phyloP scores from a whole-genome alignment of 2,888 invertebrate species.

The Pasiphila rectangulata region DNA sequence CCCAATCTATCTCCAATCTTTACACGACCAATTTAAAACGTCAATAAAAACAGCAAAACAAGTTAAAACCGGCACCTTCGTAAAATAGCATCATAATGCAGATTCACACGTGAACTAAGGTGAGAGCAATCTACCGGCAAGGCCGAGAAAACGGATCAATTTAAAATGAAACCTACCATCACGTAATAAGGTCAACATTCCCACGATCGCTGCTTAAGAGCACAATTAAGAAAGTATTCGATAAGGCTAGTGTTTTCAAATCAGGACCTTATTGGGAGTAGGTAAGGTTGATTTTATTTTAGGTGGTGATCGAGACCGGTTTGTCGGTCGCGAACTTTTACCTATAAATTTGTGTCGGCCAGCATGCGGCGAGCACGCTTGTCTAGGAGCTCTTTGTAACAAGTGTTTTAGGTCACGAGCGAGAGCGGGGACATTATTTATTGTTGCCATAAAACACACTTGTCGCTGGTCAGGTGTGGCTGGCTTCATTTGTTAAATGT shows the following conservation, averaged over 20 bases:
- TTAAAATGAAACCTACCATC: conserved; percentile 57
- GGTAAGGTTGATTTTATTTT: conserved; percentile 54
- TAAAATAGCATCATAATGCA: conserved; percentile 71
- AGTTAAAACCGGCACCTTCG: conserved; percentile 60
- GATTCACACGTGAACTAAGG: conserved; percentile 79
- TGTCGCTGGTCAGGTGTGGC: conserved; percentile 12
- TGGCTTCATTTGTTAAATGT: neutral
- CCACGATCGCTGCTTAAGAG: conserved; percentile 55
- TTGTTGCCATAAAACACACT: conserved; percentile 25
- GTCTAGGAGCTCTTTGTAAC: conserved; percentile 63
- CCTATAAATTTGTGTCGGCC: conserved; percentile 80
- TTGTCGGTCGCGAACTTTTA: conserved; percentile 79
- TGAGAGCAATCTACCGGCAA: conserved; percentile 79
- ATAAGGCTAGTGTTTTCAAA: conserved; percentile 54
- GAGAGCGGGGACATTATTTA: conserved; percentile 32
- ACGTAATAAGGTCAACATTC: conserved; percentile 68
- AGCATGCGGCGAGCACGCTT: conserved; percentile 58
- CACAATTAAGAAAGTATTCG: conserved; percentile 80
- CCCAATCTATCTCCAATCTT: conserved; percentile 64
- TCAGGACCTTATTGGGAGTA: conserved; percentile 48
- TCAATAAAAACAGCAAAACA: conserved; percentile 49
- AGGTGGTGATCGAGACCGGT: conserved; percentile 57
- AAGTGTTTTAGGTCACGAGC: conserved; percentile 48
- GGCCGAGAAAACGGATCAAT: conserved; percentile 65
- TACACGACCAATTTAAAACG: conserved; percentile 64